Conservation (phyloP, 2,888 invertebrate genomes). For the Drosophila emarginata region DNA sequence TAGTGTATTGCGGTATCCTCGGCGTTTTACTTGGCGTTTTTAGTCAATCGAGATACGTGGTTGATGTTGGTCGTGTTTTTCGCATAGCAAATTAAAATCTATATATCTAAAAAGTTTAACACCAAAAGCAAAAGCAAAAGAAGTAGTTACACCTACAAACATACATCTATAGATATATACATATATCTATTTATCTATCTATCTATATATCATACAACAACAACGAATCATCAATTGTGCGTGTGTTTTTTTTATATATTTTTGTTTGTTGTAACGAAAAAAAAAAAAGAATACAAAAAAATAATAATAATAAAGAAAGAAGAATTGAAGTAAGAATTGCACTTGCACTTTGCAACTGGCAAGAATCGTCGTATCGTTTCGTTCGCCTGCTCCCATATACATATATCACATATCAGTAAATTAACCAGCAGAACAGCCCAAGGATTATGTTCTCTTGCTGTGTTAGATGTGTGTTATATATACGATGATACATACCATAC, state of each 20-base stretch:
- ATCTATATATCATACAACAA: slow-evolving; percentile 26
- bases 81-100: slow-evolving; percentile 61
- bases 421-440: slow-evolving; percentile 78
- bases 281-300: no score
- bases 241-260: slow-evolving; percentile 19
- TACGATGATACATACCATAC: neutral
- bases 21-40: slow-evolving; percentile 80
- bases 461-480: slow-evolving; percentile 48
- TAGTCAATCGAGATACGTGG: slow-evolving; percentile 83
- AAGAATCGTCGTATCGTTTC: slow-evolving; percentile 10
- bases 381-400: neutral
- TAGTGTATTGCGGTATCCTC: slow-evolving; percentile 79
- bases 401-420: slow-evolving; percentile 16
- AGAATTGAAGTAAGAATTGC: slow-evolving; percentile 1
- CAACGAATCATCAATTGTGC: slow-evolving; percentile 52
- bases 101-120: slow-evolving; percentile 33
- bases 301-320: no score
- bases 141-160: slow-evolving; percentile 14
- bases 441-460: slow-evolving; percentile 82
- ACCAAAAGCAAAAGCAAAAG: slow-evolving; percentile 8
- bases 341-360: neutral
- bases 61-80: slow-evolving; percentile 82
- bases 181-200: slow-evolving; percentile 30
- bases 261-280: neutral
- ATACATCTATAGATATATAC: slow-evolving; percentile 36